Percentiles rank a stretch among this genome's conserved stretches.
Evolutionary conservation across 2,113 vertebrate species (phyloP).

Genomic region (Saguinus midas): DNA sequence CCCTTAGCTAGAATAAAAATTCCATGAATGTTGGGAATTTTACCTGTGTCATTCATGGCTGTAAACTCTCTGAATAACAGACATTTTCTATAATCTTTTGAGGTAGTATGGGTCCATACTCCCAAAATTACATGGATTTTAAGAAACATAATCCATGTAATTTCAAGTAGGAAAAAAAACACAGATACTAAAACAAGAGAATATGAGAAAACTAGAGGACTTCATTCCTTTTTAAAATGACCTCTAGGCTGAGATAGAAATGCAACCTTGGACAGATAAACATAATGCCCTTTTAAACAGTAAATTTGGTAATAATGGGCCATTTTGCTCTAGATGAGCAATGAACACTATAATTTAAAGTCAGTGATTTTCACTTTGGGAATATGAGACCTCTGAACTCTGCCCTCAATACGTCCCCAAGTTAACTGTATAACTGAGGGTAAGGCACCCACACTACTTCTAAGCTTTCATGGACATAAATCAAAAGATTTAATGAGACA

Average conservation of each 20-base stretch:
- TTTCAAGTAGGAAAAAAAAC: not conserved
- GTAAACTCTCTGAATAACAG: not conserved
- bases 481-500: not conserved
- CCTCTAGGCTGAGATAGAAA: not conserved
- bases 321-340: not conserved
- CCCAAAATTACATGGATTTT: not conserved
- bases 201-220: not conserved
- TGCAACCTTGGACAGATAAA: not conserved
- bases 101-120: not conserved
- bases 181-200: not conserved
- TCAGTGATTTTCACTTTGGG: not conserved
- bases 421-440: not conserved
- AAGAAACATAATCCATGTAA: not conserved
- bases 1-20: not conserved
- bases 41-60: not conserved
- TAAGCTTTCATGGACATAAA: not conserved
- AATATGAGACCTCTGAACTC: not conserved
- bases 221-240: not conserved
- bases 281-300: not conserved
- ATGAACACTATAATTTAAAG: not conserved
- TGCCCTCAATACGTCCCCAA: not conserved
- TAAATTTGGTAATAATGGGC: not conserved
- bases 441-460: not conserved
- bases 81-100: slow-evolving; percentile 9
- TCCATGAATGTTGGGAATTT: not conserved